These are phyloP conservation scores for Anneissia japonica DNA, from an alignment of 35 echinoderm and acorn worm genomes.

Conservation along the genomic window DNA sequence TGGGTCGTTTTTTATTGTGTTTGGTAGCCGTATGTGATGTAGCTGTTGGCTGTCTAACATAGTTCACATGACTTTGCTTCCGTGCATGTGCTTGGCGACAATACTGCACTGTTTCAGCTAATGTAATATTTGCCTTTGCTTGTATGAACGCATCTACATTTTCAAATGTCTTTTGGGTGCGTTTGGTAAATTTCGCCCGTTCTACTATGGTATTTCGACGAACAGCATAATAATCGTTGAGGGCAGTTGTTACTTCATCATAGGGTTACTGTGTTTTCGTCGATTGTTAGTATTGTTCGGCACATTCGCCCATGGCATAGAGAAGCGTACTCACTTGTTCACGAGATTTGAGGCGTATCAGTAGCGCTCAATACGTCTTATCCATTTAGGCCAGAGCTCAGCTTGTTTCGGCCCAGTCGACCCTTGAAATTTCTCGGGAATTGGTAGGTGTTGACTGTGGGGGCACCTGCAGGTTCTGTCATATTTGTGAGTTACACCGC, in stretches of 20 bases:
- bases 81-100: not conserved
- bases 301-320: conserved; percentile 34
- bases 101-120: not conserved
- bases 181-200: conserved; percentile 31
- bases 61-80: too few species aligned
- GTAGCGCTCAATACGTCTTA: conserved; percentile 22
- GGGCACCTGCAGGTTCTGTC: not conserved
- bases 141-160: conserved; percentile 23
- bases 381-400: conserved; percentile 38
- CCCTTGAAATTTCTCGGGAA: conserved; percentile 15
- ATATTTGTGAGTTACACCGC: not conserved
- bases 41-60: too few species aligned
- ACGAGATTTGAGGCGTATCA: not conserved
- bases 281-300: conserved; percentile 20
- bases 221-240: conserved; percentile 1
- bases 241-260: not conserved
- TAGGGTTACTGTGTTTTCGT: conserved; percentile 4
- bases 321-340: conserved; percentile 27
- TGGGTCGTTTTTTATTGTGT: too few species aligned
- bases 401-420: conserved; percentile 19
- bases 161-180: conserved; percentile 20
- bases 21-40: too few species aligned
- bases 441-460: not conserved
- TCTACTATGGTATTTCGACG: conserved; percentile 20
- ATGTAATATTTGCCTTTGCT: not conserved